These are phyloP conservation scores for Daboia siamensis DNA, from an alignment of 2,113 vertebrate genomes.

Conservation along the genomic window DNA sequence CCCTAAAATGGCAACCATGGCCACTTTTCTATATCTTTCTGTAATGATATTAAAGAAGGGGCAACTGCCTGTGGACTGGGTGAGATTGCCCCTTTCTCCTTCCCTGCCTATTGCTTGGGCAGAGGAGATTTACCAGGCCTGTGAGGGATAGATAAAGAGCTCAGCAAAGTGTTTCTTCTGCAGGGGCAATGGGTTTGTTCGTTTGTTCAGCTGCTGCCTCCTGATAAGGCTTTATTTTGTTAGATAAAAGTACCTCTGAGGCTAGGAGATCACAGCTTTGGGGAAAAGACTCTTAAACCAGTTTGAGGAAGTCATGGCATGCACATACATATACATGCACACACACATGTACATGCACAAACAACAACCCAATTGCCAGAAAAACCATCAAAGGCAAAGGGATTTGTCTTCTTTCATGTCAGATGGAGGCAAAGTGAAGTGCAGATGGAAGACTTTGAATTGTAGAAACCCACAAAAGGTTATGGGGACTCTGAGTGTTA, in stretches of 20 bases:
- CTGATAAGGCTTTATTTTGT: slow-evolving; percentile 53
- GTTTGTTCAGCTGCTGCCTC: slow-evolving; percentile 66
- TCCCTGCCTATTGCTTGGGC: not conserved
- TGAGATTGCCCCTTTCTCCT: not conserved
- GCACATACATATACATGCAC: not conserved
- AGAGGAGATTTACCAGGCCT: slow-evolving; percentile 42
- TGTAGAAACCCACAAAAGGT: not conserved
- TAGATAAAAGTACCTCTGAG: not conserved
- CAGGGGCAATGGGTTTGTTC: slow-evolving; percentile 59
- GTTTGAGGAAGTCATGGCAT: not conserved
- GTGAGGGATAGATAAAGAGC: slow-evolving; percentile 62
- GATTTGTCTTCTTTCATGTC: not conserved
- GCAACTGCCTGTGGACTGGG: not conserved
- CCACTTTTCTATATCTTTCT: not conserved
- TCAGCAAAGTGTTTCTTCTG: slow-evolving; percentile 43
- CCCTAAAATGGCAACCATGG: not conserved
- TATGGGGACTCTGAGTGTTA: not conserved
- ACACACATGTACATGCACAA: not conserved
- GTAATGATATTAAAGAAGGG: not conserved
- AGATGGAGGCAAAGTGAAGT: not conserved
- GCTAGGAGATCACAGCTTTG: not conserved
- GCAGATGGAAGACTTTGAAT: not conserved
- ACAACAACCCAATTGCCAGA: not conserved
- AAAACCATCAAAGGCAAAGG: not conserved
- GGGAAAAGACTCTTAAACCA: not conserved